A percentile compares a stretch with the other conserved stretches of the same genome.
Conservation (phyloP, 2,113 vertebrate genomes). For the Synchiropus splendidus region DNA sequence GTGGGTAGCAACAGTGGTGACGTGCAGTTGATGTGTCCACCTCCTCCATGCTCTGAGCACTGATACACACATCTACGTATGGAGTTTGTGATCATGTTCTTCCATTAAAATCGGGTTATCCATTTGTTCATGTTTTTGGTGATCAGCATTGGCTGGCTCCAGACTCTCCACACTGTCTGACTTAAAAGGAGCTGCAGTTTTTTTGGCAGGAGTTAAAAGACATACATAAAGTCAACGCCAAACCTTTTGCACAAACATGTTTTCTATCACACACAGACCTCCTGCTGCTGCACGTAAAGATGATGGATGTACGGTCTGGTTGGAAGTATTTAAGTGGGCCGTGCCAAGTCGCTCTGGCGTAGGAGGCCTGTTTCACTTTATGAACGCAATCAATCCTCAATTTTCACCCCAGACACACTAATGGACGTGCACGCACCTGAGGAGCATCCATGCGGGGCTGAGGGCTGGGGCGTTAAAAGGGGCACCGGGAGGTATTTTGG, state of each 20-base stretch:
- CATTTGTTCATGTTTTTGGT: constrained; percentile 50
- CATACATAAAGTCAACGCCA: constrained; percentile 32
- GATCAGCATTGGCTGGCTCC: constrained; percentile 42
- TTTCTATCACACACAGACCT: constrained; percentile 27
- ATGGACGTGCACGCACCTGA: constrained; percentile 41
- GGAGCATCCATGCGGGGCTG: constrained; percentile 34
- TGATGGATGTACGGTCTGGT: constrained; percentile 62
- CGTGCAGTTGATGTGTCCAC: too few species aligned
- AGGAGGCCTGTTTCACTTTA: constrained; percentile 60
- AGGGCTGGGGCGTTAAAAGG: constrained; percentile 37
- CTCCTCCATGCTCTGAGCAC: too few species aligned
- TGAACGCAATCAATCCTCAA: constrained; percentile 66
- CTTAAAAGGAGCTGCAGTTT: constrained; percentile 35
- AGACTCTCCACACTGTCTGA: constrained; percentile 40
- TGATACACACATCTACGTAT: too few species aligned
- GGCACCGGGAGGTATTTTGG: constrained; percentile 50
- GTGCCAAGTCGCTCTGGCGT: constrained; percentile 56
- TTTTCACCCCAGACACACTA: constrained; percentile 15
- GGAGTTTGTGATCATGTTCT: too few species aligned
- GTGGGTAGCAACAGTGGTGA: too few species aligned
- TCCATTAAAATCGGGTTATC: constrained; percentile 18
- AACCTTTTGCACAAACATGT: constrained; percentile 43
- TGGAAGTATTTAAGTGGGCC: constrained; percentile 49
- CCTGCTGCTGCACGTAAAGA: constrained; percentile 54
- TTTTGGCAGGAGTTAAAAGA: constrained; percentile 54